Evolutionary conservation across 2,797 vertebrate genomes (phyloP).

Genomic region (Threskiornis aethiopicus): DNA sequence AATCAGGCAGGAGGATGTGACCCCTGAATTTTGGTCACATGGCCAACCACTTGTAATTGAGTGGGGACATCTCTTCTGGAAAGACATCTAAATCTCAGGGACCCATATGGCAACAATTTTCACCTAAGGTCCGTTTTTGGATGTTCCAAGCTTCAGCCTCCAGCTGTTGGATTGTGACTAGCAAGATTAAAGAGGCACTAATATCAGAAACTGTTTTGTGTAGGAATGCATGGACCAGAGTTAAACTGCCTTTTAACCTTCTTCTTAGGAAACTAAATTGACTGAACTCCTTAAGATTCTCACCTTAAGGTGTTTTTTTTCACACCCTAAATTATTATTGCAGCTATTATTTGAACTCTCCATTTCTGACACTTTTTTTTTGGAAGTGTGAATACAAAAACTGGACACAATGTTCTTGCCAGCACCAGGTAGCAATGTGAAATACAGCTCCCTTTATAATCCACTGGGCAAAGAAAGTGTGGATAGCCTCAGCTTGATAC

Average conservation of each 20-base stretch:
- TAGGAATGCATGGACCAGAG: background rate
- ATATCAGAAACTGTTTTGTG: background rate
- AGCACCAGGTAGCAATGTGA: background rate
- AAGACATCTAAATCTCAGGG: background rate
- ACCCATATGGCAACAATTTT: background rate
- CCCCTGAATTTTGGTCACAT: background rate
- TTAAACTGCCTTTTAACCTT: background rate
- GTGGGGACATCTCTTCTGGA: background rate
- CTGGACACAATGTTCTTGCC: background rate
- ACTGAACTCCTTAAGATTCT: background rate
- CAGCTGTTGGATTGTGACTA: background rate
- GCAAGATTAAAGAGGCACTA: background rate
- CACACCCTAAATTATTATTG: background rate
- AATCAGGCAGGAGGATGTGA: background rate
- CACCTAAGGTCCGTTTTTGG: background rate
- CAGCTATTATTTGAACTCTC: background rate
- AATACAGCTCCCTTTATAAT: background rate
- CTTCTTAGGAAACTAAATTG: background rate
- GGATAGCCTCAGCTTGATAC: background rate
- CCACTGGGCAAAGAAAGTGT: rapidly evolving
- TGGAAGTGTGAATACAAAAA: background rate
- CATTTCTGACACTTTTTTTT: background rate
- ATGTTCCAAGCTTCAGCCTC: background rate
- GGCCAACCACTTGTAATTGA: background rate
- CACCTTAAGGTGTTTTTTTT: background rate